These are phyloP conservation scores for Eubasilissa regina DNA, from an alignment of 1,140 invertebrate genomes.

Conservation along the genomic window DNA sequence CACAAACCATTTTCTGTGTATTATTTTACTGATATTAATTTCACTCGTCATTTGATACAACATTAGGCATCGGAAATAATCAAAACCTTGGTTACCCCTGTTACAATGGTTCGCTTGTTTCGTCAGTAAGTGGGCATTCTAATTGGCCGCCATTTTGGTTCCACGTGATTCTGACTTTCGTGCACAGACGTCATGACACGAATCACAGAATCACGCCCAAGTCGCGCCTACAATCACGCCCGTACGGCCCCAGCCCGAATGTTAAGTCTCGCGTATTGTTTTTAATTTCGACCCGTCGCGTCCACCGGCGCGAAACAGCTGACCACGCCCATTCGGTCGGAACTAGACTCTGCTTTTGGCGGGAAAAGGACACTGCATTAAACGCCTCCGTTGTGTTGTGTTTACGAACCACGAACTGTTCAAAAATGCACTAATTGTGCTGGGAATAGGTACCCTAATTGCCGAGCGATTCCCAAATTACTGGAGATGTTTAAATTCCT, in stretches of 20 bases:
- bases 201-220: neutral
- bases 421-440: conserved; percentile 31
- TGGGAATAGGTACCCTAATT: conserved; percentile 29
- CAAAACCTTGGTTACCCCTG: neutral
- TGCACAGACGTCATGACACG: neutral
- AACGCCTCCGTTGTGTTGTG: conserved; percentile 4
- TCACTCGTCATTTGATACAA: too few relatives aligned
- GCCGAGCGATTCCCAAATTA: conserved; percentile 19
- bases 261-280: neutral
- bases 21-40: too few relatives aligned
- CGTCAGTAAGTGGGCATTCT: conserved; percentile 32
- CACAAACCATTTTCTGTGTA: too few relatives aligned
- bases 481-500: neutral
- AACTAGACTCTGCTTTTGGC: conserved; percentile 15
- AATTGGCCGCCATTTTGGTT: conserved; percentile 36
- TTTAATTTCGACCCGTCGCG: conserved; percentile 3
- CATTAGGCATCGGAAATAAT: too few relatives aligned
- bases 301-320: conserved; percentile 10
- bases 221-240: too few relatives aligned
- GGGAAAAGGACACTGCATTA: conserved; percentile 20
- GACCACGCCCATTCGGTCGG: neutral
- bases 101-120: conserved; percentile 27
- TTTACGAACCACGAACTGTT: conserved; percentile 38
- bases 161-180: conserved; percentile 30
- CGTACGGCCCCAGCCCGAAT: too few relatives aligned